These are phyloP conservation scores for Amazona finschi DNA, from an alignment of 2,797 vertebrate genomes.

Conservation along the genomic window DNA sequence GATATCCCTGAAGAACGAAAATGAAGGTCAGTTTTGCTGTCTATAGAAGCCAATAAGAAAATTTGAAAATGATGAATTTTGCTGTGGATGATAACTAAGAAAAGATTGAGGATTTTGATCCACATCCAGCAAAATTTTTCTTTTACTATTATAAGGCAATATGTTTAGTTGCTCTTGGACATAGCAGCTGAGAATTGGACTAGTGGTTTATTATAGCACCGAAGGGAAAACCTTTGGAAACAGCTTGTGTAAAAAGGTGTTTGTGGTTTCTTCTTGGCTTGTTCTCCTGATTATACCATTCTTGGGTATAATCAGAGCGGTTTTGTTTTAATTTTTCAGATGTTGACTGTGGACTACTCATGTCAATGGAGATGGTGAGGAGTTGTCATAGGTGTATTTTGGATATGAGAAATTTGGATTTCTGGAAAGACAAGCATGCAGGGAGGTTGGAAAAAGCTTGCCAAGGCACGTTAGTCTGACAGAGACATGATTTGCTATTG, in stretches of 20 bases:
- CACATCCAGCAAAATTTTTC: neutral
- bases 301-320: neutral
- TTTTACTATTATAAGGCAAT: neutral
- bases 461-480: neutral
- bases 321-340: neutral
- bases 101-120: neutral
- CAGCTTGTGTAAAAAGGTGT: neutral
- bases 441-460: neutral
- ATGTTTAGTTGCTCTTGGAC: neutral
- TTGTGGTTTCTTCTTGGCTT: neutral
- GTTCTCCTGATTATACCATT: fast-evolving
- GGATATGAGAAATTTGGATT: neutral
- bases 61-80: neutral
- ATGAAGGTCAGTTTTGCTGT: neutral
- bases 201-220: neutral
- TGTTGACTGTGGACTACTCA: neutral
- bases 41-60: neutral
- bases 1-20: neutral
- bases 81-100: neutral
- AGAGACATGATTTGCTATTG: neutral
- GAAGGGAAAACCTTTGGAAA: neutral
- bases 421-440: neutral
- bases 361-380: neutral
- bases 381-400: neutral
- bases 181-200: neutral